Evolutionary conservation across 1,140 invertebrate genomes (phyloP), one percentile per base, ranked within the genome.

Genomic region (Drosophila ananassae): DNA sequence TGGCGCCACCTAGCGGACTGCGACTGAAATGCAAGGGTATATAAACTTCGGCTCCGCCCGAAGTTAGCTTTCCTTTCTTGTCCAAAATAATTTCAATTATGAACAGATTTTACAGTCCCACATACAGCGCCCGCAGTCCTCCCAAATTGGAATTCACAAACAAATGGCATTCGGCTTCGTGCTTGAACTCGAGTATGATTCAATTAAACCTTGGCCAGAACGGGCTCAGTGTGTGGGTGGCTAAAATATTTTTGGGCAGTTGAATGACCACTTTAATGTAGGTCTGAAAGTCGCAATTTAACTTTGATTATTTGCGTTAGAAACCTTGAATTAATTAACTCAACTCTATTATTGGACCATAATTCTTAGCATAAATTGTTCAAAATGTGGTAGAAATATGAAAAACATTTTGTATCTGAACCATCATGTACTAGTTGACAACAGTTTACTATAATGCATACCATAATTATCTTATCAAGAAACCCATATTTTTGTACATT

Each of bases 1-100:
- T n/a, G n/a, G n/a, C n/a, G n/a, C n/a, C n/a, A n/a, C n/a, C n/a
- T n/a, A n/a, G n/a, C n/a, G n/a, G n/a, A n/a, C n/a, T n/a, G n/a
- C n/a, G n/a, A n/a, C n/a, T n/a, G n/a, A n/a, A n/a, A n/a, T n/a
- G n/a, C n/a, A n/a, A n/a, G n/a, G n/a, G n/a, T n/a, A n/a, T n/a
- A n/a, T n/a, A n/a, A n/a, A n/a, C n/a, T n/a, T n/a, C n/a, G n/a
- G n/a, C n/a, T n/a, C n/a, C n/a, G n/a, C n/a, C n/a, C n/a, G n/a
- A n/a, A n/a, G n/a, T n/a, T n/a, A n/a, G n/a, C n/a, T n/a, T n/a
- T n/a, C n/a, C n/a, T n/a, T n/a, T n/a, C n/a, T n/a, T n/a, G n/a
- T n/a, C 28, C 77, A 60, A 81, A 73, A 85, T 85, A 71, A 77
- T 73, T 84, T 85, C 57, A 77, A 84, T 71, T 80, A 84, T 85